A percentile compares a stretch with the other conserved stretches of the same genome.
These are phyloP conservation scores for Athetis lepigone DNA, from an alignment of 2,888 invertebrate genomes.

Conservation along the genomic window DNA sequence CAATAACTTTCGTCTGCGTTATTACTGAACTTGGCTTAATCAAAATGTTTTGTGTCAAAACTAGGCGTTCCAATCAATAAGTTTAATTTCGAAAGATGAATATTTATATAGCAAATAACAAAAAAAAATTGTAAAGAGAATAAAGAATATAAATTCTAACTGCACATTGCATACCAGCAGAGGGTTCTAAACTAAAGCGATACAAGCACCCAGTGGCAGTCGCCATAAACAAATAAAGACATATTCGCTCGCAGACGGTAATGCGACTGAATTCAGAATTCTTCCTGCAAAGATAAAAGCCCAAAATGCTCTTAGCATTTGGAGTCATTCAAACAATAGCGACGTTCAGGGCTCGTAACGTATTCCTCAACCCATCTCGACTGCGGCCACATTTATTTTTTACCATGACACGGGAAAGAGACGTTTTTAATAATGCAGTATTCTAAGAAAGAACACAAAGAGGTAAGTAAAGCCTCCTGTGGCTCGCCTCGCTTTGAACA, in stretches of 20 bases:
- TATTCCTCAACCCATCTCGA: constrained; percentile 76
- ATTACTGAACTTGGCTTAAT: constrained; percentile 21
- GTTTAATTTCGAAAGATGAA: not conserved
- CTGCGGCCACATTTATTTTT: constrained; percentile 79
- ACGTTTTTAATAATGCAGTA: constrained; percentile 86
- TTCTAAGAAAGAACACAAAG: constrained; percentile 86
- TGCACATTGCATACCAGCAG: not conserved
- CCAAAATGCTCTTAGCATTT: constrained; percentile 66
- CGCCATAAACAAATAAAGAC: constrained; percentile 32
- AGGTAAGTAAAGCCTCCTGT: constrained; percentile 76
- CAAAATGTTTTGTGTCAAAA: not conserved
- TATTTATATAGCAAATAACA: not conserved
- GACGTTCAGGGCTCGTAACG: constrained; percentile 71
- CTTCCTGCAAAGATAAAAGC: constrained; percentile 72
- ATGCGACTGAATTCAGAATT: constrained; percentile 66
- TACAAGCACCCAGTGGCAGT: constrained; percentile 22
- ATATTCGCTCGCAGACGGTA: constrained; percentile 46
- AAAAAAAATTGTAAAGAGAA: not conserved
- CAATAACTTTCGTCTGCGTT: constrained; percentile 26
- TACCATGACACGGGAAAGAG: constrained; percentile 75
- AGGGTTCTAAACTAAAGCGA: constrained; percentile 13
- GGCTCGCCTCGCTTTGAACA: constrained; percentile 71
- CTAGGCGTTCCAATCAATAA: not conserved
- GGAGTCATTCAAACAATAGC: constrained; percentile 73
- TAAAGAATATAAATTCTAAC: not conserved